Percentiles rank a stretch among this genome's conserved stretches.
phyloP scores from a whole-genome alignment of 2,113 vertebrate genomes.

The Herpetotheres cachinnans region DNA sequence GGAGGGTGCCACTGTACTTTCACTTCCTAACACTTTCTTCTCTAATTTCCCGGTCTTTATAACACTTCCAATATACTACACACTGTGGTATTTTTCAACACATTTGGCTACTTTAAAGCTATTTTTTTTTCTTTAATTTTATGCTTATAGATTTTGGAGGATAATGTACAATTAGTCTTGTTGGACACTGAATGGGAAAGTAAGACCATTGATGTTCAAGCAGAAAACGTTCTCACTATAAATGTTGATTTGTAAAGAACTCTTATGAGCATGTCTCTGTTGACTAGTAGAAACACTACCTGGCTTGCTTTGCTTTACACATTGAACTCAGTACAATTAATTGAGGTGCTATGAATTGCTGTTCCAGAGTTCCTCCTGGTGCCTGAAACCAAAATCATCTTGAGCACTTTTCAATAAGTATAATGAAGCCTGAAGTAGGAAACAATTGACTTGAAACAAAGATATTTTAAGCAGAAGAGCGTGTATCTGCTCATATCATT shows the following conservation, averaged over 20 bases:
- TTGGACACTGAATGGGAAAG: neutral
- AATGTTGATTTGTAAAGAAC: neutral
- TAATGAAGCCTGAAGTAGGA: neutral
- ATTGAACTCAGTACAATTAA: neutral
- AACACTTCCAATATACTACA: neutral
- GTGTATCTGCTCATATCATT: neutral
- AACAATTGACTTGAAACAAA: neutral
- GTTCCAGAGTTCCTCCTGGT: neutral
- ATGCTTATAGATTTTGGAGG: neutral
- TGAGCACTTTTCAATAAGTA: neutral
- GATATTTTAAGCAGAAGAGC: neutral
- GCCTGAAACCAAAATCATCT: neutral
- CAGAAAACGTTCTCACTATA: neutral
- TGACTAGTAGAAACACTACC: neutral
- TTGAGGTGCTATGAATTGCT: neutral
- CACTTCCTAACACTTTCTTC: neutral
- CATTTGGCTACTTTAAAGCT: neutral
- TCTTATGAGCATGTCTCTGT: neutral
- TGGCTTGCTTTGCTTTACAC: neutral
- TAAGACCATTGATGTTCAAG: neutral
- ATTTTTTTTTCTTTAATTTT: neutral
- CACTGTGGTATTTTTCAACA: neutral
- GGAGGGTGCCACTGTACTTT: neutral
- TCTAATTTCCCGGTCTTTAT: neutral
- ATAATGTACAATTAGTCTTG: neutral